These are phyloP conservation scores for Drosophila setosimentum DNA, from an alignment of 2,888 invertebrate genomes.

Conservation along the genomic window DNA sequence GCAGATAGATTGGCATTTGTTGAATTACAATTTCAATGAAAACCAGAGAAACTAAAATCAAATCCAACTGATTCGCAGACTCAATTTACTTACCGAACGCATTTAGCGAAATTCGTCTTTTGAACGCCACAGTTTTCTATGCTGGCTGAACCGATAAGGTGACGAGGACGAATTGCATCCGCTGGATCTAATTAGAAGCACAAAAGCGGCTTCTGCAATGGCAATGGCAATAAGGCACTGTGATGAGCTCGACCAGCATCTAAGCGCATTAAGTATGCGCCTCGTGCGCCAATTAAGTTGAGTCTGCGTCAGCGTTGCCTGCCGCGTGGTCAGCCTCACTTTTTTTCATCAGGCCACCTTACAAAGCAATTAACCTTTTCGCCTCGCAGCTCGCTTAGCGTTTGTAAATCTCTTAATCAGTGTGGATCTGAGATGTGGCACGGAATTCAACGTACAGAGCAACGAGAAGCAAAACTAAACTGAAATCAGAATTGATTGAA, in stretches of 20 bases:
- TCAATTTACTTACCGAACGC: conserved; percentile 59
- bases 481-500: conserved; percentile 20
- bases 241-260: conserved; percentile 52
- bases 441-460: conserved; percentile 2
- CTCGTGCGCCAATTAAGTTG: conserved; percentile 77
- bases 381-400: conserved; percentile 53
- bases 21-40: conserved; percentile 17
- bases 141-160: neutral
- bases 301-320: conserved; percentile 54
- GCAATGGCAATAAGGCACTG: conserved; percentile 31
- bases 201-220: conserved; percentile 60
- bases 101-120: conserved; percentile 39
- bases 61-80: conserved; percentile 53
- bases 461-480: conserved; percentile 2
- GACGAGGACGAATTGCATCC: conserved; percentile 41
- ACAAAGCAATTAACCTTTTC: conserved; percentile 75
- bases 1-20: conserved; percentile 6
- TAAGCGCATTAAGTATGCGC: conserved; percentile 79
- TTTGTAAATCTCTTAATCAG: conserved; percentile 60
- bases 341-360: conserved; percentile 62
- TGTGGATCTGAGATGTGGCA: conserved; percentile 25
- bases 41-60: conserved; percentile 16
- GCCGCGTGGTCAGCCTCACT: conserved; percentile 42
- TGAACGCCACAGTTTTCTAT: conserved; percentile 15
- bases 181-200: conserved; percentile 67